Conservation (phyloP, 2,113 vertebrate genomes). For the Neotoma lepida region DNA sequence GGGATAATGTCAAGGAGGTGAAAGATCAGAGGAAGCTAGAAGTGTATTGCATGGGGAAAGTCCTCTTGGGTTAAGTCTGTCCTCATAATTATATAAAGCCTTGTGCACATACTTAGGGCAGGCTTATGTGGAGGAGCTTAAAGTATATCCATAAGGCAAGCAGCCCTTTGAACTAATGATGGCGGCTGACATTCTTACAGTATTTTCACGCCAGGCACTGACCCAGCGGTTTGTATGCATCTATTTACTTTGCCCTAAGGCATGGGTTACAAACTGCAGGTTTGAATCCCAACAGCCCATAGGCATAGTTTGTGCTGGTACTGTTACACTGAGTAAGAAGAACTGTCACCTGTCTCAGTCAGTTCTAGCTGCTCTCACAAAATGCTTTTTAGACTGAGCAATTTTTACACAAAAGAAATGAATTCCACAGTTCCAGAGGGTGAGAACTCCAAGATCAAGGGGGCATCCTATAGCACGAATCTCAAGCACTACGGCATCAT, state of each 20-base stretch:
- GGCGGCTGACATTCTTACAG: accelerated
- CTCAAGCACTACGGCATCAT: too few relatives aligned
- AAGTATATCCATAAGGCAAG: not conserved
- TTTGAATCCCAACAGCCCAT: not conserved
- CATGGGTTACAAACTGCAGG: too few relatives aligned
- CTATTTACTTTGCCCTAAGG: not conserved
- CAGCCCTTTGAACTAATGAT: not conserved
- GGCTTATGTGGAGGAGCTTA: too few relatives aligned
- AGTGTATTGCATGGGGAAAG: not conserved
- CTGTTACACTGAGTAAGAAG: not conserved
- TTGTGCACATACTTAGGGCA: not conserved
- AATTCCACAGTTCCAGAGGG: not conserved
- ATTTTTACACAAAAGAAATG: not conserved
- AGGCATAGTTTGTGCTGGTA: not conserved
- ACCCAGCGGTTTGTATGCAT: accelerated
- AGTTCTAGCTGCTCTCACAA: not conserved
- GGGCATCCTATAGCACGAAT: too few relatives aligned
- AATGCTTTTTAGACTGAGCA: not conserved
- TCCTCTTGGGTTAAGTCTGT: not conserved
- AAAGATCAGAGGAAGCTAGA: not conserved
- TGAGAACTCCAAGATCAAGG: not conserved
- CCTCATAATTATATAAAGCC: not conserved
- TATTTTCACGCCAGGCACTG: not conserved
- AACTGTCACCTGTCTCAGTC: too few relatives aligned
- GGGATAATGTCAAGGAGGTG: too few relatives aligned